A percentile compares a stretch with the other conserved stretches of the same genome.
These are phyloP conservation scores for Danio kyathit DNA, from an alignment of 2,797 vertebrate species.

Conservation along the genomic window DNA sequence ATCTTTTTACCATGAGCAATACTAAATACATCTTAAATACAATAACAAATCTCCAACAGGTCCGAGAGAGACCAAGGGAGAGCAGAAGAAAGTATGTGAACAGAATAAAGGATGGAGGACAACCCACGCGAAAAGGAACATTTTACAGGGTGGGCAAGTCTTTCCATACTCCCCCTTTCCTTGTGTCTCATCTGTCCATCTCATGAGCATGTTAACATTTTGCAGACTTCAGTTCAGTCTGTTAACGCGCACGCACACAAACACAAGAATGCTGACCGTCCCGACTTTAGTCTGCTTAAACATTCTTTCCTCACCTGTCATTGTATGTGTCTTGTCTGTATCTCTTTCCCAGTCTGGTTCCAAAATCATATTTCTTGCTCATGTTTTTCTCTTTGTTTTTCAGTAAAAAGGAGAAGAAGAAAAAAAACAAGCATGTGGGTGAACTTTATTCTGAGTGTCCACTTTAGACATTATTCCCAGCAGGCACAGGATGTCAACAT, in stretches of 20 bases:
- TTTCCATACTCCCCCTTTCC: conserved; percentile 74
- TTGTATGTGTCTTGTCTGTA: conserved; percentile 75
- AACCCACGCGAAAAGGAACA: conserved; percentile 78
- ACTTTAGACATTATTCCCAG: too few relatives aligned
- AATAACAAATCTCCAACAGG: conserved; percentile 39
- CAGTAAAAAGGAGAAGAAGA: background rate
- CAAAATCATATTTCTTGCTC: conserved; percentile 46
- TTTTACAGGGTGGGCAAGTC: conserved; percentile 81
- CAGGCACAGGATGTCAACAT: too few relatives aligned
- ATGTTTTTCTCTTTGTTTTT: background rate
- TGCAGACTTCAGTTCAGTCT: conserved; percentile 70
- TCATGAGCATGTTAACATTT: conserved; percentile 79
- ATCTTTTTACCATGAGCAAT: conserved; percentile 58
- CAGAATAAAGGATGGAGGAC: conserved; percentile 65
- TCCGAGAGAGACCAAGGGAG: conserved; percentile 68
- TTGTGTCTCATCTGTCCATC: conserved; percentile 64
- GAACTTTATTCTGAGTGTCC: too few relatives aligned
- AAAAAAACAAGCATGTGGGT: background rate
- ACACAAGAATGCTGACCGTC: conserved; percentile 57
- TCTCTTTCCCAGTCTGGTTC: conserved; percentile 49
- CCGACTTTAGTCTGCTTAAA: conserved; percentile 79
- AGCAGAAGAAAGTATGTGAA: conserved; percentile 34
- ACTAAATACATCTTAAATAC: conserved; percentile 73
- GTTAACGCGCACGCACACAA: conserved; percentile 54
- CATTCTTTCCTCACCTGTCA: conserved; percentile 86